phyloP scores from a whole-genome alignment of 2,113 vertebrate species.

The Zosterops japonicus region DNA sequence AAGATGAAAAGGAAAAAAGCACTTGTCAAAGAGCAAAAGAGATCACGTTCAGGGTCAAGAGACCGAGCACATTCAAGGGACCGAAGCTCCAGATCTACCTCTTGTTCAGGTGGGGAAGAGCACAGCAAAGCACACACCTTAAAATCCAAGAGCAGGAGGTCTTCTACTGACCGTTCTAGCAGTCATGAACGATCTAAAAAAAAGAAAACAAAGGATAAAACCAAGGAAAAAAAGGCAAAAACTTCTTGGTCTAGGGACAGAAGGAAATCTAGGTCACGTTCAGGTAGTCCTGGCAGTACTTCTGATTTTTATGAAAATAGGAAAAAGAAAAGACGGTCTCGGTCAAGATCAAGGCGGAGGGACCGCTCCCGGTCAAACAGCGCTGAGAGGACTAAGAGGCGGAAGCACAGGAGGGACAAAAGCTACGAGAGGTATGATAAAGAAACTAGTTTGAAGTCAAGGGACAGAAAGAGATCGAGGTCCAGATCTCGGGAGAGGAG shows the following conservation, averaged over 20 bases:
- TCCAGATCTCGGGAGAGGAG: constrained; percentile 74
- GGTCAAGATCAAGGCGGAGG: constrained; percentile 57
- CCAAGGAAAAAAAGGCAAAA: constrained; percentile 67
- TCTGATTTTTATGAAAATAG: constrained; percentile 67
- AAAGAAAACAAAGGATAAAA: constrained; percentile 67
- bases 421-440: constrained; percentile 72
- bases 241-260: constrained; percentile 71
- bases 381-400: constrained; percentile 74
- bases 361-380: constrained; percentile 78
- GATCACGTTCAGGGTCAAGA: constrained; percentile 49
- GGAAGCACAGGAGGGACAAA: constrained; percentile 65
- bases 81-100: constrained; percentile 66
- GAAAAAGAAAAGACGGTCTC: constrained; percentile 71
- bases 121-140: constrained; percentile 16
- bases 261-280: constrained; percentile 72
- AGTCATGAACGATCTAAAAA: constrained; percentile 73
- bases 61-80: constrained; percentile 64
- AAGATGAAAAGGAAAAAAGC: constrained; percentile 71
- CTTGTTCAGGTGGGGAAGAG: constrained; percentile 63
- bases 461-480: constrained; percentile 70
- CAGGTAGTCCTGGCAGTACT: constrained; percentile 74
- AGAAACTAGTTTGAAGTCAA: constrained; percentile 60
- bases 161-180: constrained; percentile 75
- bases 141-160: constrained; percentile 61
- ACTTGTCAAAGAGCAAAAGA: constrained; percentile 36